Base-by-base conservation (phyloP, 2,888 invertebrate genomes). In the Koerneria pararmatus region DNA sequence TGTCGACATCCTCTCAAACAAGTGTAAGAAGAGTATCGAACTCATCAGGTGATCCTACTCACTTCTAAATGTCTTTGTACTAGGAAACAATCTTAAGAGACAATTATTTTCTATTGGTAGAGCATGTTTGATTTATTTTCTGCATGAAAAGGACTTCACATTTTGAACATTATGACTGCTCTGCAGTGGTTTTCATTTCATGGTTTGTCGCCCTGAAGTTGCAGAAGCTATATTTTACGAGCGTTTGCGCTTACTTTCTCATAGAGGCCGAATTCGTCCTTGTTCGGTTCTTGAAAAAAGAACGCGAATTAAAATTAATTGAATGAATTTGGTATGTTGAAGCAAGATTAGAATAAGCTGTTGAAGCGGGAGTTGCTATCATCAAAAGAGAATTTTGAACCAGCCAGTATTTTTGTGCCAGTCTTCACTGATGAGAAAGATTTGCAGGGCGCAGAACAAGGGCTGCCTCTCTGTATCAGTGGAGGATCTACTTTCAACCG, bases 21-120 rank as follows among this genome's bases (percentile, higher is more conserved):
- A 82, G 68, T 82, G 82, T 69, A 78, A 82, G 58, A 78, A 78
- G 69, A 77, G 77, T 59, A 82, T 82, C 35, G 82, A 78, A 56
- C 66, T 82, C 15, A 77, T 82, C 41, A 69, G 76, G 77, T 80
- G 61, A 61, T 63, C 51, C 27, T 34, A 6, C 29, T 5, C 37
- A 37, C 24, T 31, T 5, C 19, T 22, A 19, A 11, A n/a, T 27
- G 37, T n/a, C n/a, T n/a, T n/a, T n/a, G n/a, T n/a, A n/a, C n/a
- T n/a, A n/a, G 15, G 34, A 31, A 19, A 8, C 15, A 8, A 32
- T 31, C 27, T 19, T 19, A 58, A 32, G 15, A 6, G 34, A 24
- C 27, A 24, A n/a, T 53, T 11, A 24, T 19, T 60, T n/a, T 8
- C 24, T 4, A 57, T 51, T 59, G 57, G 54, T 56, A 19, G 11